Evolutionary conservation across 2,113 vertebrate genomes (phyloP).

Genomic region (Boulengerochromis microlepis): DNA sequence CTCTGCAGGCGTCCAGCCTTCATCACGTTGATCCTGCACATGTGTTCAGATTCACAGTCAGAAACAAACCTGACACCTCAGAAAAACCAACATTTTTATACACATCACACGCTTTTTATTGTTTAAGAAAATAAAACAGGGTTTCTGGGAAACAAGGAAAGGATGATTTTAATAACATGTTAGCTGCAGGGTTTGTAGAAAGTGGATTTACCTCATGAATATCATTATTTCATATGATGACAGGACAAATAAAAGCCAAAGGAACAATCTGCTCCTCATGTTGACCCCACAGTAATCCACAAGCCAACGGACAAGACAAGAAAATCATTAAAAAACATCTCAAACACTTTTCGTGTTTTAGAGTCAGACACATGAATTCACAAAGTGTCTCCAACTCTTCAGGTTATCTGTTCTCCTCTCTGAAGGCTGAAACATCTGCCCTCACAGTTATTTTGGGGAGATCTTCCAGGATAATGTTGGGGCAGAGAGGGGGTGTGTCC

Average conservation of each 20-base stretch:
- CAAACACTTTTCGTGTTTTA: neutral
- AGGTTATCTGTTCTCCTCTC: neutral
- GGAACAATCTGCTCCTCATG: neutral
- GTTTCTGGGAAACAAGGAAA: neutral
- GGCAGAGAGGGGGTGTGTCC: neutral
- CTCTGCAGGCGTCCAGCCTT: neutral
- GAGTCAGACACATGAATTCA: neutral
- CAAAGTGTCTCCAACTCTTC: neutral
- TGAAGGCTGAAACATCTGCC: neutral
- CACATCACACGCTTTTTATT: neutral
- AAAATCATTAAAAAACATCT: neutral
- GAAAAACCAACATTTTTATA: neutral
- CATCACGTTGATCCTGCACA: neutral
- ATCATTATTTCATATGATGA: neutral
- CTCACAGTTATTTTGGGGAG: neutral
- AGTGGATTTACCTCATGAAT: neutral
- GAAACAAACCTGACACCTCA: neutral
- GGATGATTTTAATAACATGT: neutral
- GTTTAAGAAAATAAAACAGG: neutral
- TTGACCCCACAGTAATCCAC: neutral
- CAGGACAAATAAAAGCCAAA: neutral
- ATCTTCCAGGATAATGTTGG: neutral
- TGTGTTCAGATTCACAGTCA: neutral
- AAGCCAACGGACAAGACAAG: neutral
- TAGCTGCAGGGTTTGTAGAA: neutral